Evolutionary conservation across 2,797 vertebrate genomes (phyloP), one percentile per base, ranked within the genome.

Genomic region (Semotilus atromaculatus): DNA sequence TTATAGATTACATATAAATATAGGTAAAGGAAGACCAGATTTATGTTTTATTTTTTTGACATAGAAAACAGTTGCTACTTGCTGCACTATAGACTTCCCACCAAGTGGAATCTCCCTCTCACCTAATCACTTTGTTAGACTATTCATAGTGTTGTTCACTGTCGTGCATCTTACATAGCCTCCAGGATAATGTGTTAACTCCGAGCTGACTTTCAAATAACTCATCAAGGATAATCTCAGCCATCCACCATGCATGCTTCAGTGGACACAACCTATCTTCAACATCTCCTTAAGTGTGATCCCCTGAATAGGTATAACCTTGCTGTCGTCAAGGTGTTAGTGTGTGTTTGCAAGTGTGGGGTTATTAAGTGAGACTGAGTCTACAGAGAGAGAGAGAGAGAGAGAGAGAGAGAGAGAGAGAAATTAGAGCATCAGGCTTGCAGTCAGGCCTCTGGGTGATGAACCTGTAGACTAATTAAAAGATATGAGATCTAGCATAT

Each of bases 381-480:
- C 36, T 38, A 38, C 36, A 38, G 1, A 43, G 3, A 43, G 3
- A 43, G 43, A 43, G 43, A 43, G 43, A 43, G 43, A 43, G 43
- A 38, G 38, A 38, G 38, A 38, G 38, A 38, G 7, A 38, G 38
- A 38, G 38, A 38, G 38, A 8, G 67, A 76, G 62, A 77, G 51
- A 43, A 34, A 40, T n/a, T 29, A 29, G 3, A 82, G 16, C 55
- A 36, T 64, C 70, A 74, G 55, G 58, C 70, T 62, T 72, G 34
- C 40, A 81, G 66, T 51, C 48, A 16, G 45, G 53, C 73, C 19
- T 60, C 38, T 71, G 70, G 62, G 78, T 48, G 78, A 71, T 36
- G 53, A 81, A 67, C 51, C 62, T 80, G 38, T 74, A 36, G 64
- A 82, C 83, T 88, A 80, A 89, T 88, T 83, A 83, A 67, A 78